Conservation (phyloP, 1,140 invertebrate species). For the Diorhabda elongata region DNA sequence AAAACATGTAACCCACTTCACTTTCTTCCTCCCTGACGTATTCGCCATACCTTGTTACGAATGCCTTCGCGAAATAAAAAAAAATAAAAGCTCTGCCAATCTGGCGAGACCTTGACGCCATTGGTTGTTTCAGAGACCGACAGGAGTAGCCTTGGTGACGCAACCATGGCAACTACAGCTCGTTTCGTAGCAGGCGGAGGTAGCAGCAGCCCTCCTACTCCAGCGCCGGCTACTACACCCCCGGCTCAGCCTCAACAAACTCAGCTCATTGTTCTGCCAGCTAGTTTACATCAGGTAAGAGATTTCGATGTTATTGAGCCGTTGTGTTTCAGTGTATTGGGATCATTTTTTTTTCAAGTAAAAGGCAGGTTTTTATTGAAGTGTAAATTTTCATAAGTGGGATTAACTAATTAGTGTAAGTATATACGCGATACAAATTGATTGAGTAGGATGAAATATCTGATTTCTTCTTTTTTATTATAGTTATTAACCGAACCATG, state of each 20-base stretch:
- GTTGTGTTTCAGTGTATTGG: neutral
- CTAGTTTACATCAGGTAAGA: slow-evolving; percentile 47
- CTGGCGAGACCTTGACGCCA: slow-evolving; percentile 3
- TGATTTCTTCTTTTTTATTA: too few species aligned
- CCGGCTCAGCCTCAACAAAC: slow-evolving; percentile 42
- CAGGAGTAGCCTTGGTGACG: slow-evolving; percentile 45
- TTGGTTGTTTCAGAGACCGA: slow-evolving; percentile 38
- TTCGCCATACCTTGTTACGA: neutral
- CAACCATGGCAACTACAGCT: slow-evolving; percentile 47
- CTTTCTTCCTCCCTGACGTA: neutral
- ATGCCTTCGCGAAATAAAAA: slow-evolving; percentile 1
- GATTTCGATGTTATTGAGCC: slow-evolving; percentile 8
- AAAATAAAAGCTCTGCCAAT: neutral
- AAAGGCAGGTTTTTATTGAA: too few species aligned
- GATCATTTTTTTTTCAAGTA: too few species aligned
- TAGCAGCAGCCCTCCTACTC: slow-evolving; percentile 42
- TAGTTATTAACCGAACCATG: too few species aligned
- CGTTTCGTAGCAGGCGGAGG: slow-evolving; percentile 44
- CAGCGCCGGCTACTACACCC: slow-evolving; percentile 43
- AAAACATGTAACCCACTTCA: neutral
- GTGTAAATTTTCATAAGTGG: too few species aligned
- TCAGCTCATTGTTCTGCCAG: slow-evolving; percentile 47
- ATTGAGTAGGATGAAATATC: too few species aligned
- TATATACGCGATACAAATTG: too few species aligned
- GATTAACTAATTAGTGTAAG: too few species aligned